Conservation (phyloP, 2,113 vertebrate species). For the Rhynchomys soricoides region DNA sequence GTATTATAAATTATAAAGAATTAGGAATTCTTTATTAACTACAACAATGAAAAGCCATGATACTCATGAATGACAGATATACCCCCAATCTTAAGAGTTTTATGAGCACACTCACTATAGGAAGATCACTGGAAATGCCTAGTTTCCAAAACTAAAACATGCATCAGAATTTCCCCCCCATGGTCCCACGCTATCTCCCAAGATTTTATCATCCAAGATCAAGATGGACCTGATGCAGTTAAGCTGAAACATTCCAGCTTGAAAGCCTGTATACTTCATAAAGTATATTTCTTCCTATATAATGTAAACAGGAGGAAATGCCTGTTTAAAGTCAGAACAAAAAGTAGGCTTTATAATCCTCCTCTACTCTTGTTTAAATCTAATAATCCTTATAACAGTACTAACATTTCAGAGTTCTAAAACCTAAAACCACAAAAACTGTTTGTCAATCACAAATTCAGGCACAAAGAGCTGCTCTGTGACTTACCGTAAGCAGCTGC, state of each 20-base stretch:
- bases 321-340: constrained; percentile 71
- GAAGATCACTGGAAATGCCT: constrained; percentile 43
- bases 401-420: constrained; percentile 62
- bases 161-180: constrained; percentile 63
- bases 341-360: constrained; percentile 68
- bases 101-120: constrained; percentile 59
- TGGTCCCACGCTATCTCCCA: constrained; percentile 55
- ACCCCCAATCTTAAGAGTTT: constrained; percentile 68
- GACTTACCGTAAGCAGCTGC: constrained; percentile 94
- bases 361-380: constrained; percentile 50
- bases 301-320: constrained; percentile 68
- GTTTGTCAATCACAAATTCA: constrained; percentile 22
- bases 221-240: constrained; percentile 64
- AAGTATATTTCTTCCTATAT: constrained; percentile 56
- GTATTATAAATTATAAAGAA: constrained; percentile 69
- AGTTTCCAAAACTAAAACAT: constrained; percentile 65
- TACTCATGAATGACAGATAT: constrained; percentile 82
- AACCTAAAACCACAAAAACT: constrained; percentile 61
- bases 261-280: constrained; percentile 64
- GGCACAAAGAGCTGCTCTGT: not conserved
- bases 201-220: too few relatives aligned
- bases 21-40: constrained; percentile 75
- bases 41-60: constrained; percentile 77
- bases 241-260: constrained; percentile 70
- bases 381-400: constrained; percentile 57